A percentile compares a stretch with the other conserved stretches of the same genome.
phyloP scores from a whole-genome alignment of 1,140 invertebrate species.

The Oryctes rhinoceros region DNA sequence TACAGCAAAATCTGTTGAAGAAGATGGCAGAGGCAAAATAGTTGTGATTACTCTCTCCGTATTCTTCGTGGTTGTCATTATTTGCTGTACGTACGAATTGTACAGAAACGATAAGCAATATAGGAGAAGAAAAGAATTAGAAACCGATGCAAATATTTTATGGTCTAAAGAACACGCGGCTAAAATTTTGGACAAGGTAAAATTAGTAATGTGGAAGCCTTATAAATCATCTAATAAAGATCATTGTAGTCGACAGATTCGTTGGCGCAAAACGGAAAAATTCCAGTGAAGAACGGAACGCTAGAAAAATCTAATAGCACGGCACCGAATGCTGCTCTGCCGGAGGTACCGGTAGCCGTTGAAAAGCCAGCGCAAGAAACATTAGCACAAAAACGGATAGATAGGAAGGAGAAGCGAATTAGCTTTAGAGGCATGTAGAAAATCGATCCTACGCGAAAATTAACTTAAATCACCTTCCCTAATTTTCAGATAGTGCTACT shows the following conservation, averaged over 20 bases:
- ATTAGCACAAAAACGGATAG: neutral
- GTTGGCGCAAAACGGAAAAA: constrained; percentile 50
- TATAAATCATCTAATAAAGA: constrained; percentile 12
- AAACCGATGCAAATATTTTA: constrained; percentile 74
- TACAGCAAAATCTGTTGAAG: constrained; percentile 74
- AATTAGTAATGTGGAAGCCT: neutral
- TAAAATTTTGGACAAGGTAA: constrained; percentile 61
- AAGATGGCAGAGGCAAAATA: constrained; percentile 77
- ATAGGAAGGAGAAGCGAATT: constrained; percentile 42
- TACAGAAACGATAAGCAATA: constrained; percentile 72
- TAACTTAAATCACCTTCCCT: neutral
- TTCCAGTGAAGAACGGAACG: constrained; percentile 47
- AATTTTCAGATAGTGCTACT: constrained; percentile 53
- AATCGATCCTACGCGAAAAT: too few relatives aligned
- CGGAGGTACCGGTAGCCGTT: neutral
- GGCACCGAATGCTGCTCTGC: neutral
- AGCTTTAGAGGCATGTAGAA: constrained; percentile 41
- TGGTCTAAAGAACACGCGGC: constrained; percentile 72
- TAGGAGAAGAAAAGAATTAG: constrained; percentile 71
- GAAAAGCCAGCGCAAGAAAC: constrained; percentile 23
- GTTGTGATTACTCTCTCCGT: constrained; percentile 76
- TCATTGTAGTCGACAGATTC: constrained; percentile 42
- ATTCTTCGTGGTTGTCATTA: constrained; percentile 72
- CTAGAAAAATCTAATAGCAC: constrained; percentile 8
- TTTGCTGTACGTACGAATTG: constrained; percentile 71